Conservation (phyloP, 2,888 invertebrate species). For the Eristalinus sepulchralis region DNA sequence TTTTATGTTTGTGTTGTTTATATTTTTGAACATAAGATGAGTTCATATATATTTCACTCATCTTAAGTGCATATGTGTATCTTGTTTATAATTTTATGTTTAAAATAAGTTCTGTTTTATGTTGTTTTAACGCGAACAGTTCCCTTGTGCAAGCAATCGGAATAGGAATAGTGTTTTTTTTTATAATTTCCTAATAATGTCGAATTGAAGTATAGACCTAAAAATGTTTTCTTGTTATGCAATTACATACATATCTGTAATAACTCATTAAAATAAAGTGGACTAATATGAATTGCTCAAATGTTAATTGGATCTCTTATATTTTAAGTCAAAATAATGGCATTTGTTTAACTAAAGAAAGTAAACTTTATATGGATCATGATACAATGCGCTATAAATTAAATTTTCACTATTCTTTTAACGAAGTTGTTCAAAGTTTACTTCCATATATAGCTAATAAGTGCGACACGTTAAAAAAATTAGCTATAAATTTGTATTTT, state of each 20-base stretch:
- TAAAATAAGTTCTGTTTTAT: slow-evolving; percentile 23
- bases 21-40: background rate
- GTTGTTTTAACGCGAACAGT: background rate
- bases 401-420: slow-evolving; percentile 8
- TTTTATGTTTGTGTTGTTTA: background rate
- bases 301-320: slow-evolving; percentile 49
- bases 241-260: slow-evolving; percentile 19
- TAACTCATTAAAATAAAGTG: background rate
- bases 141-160: background rate
- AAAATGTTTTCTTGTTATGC: slow-evolving; percentile 37
- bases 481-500: slow-evolving; percentile 7
- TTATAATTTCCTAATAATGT: background rate
- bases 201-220: background rate
- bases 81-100: slow-evolving; percentile 37
- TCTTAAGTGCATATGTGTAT: slow-evolving; percentile 36
- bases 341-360: slow-evolving; percentile 20
- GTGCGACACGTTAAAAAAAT: slow-evolving; percentile 19
- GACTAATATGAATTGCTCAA: slow-evolving; percentile 33
- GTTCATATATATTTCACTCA: slow-evolving; percentile 32
- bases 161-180: background rate
- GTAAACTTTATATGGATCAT: background rate
- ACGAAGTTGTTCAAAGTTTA: background rate
- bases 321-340: slow-evolving; percentile 39
- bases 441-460: slow-evolving; percentile 11
- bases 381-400: slow-evolving; percentile 1